phyloP scores from a whole-genome alignment of 2,888 invertebrate species.

The Macrosoma leucophasiata region DNA sequence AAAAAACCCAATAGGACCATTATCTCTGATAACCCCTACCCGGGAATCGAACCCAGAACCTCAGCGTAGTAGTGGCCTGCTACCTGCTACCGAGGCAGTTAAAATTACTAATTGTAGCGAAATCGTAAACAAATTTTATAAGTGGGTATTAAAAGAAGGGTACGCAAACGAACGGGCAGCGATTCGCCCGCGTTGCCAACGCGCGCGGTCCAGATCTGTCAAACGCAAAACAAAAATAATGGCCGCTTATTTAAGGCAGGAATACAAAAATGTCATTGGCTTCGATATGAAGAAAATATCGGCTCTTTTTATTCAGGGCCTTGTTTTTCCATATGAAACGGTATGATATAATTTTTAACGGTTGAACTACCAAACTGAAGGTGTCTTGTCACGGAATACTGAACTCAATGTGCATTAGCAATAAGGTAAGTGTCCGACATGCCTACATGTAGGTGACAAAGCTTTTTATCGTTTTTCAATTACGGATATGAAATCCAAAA shows the following conservation, averaged over 20 bases:
- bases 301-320: conserved; percentile 32
- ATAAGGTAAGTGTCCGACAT: not conserved
- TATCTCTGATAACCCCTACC: too few relatives aligned
- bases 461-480: too few relatives aligned
- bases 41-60: too few relatives aligned
- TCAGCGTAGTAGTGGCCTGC: too few relatives aligned
- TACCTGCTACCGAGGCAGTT: too few relatives aligned
- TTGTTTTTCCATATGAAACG: conserved; percentile 34
- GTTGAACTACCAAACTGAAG: too few relatives aligned
- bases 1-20: too few relatives aligned
- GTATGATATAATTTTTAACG: conserved; percentile 25
- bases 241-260: conserved; percentile 62
- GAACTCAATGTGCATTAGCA: too few relatives aligned
- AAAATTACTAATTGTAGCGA: conserved; percentile 25
- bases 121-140: conserved; percentile 27
- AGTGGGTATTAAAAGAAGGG: conserved; percentile 17
- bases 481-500: too few relatives aligned
- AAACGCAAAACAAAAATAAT: conserved; percentile 57
- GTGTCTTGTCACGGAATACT: too few relatives aligned
- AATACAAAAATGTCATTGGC: conserved; percentile 45
- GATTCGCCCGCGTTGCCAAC: conserved; percentile 39
- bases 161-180: conserved; percentile 21
- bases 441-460: too few relatives aligned
- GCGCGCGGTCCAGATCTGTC: conserved; percentile 62
- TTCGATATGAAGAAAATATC: conserved; percentile 48